Conservation (phyloP, 1,140 invertebrate species). For the Drosophila burlai region DNA sequence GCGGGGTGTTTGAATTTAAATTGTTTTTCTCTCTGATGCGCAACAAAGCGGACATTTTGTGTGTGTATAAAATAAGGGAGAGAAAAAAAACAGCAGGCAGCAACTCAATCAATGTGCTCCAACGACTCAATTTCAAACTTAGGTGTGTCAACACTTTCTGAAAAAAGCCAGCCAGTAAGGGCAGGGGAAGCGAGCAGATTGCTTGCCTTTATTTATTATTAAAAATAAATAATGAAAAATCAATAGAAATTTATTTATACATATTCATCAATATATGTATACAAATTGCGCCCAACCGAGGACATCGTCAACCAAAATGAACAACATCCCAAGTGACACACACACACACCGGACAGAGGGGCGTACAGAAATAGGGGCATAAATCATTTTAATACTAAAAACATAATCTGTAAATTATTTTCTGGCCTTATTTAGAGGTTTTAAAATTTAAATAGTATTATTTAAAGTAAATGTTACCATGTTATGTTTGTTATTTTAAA, state of each 20-base stretch:
- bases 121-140: constrained; percentile 41
- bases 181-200: neutral
- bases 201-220: constrained; percentile 58
- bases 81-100: neutral
- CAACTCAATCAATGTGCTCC: constrained; percentile 45
- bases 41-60: constrained; percentile 36
- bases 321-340: constrained; percentile 44
- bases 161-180: constrained; percentile 1
- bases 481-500: no score
- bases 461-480: no score
- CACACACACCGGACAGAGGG: neutral
- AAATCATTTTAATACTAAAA: neutral
- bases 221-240: constrained; percentile 68
- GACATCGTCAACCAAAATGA: constrained; percentile 44
- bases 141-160: constrained; percentile 41
- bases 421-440: neutral
- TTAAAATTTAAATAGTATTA: neutral
- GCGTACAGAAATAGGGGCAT: constrained; percentile 2
- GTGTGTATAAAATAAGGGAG: constrained; percentile 6
- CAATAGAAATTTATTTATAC: constrained; percentile 68
- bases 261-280: constrained; percentile 61
- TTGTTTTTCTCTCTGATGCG: constrained; percentile 11
- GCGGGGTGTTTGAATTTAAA: constrained; percentile 12
- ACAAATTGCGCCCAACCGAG: constrained; percentile 43
- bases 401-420: neutral